Evolutionary conservation across 2,888 invertebrate genomes (phyloP).

Genomic region (Heliconius hortense): DNA sequence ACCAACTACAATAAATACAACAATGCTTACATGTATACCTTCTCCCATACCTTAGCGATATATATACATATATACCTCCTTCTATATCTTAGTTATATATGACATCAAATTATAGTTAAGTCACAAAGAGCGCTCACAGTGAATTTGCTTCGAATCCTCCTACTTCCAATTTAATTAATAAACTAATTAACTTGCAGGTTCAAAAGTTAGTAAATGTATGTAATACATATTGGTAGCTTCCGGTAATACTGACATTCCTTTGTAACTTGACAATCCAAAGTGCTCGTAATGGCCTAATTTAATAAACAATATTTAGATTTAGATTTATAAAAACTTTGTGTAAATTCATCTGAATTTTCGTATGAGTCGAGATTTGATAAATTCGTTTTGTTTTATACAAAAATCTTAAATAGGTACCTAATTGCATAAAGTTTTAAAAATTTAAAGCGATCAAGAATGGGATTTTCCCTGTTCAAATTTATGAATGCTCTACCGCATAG

Average conservation of each 20-base stretch:
- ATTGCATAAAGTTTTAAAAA: neutral
- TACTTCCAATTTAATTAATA: constrained; percentile 3
- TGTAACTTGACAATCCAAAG: too few species aligned
- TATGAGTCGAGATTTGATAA: too few species aligned
- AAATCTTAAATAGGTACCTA: too few species aligned
- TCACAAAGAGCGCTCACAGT: neutral
- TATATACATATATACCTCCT: too few species aligned
- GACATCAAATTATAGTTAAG: neutral
- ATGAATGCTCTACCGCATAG: neutral
- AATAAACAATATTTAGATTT: too few species aligned
- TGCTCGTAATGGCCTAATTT: too few species aligned
- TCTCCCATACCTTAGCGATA: too few species aligned
- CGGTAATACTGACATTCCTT: too few species aligned
- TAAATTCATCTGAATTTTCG: too few species aligned
- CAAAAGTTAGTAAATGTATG: neutral
- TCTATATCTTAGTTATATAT: neutral
- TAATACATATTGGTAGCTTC: too few species aligned
- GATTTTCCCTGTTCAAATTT: neutral
- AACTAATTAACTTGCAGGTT: neutral
- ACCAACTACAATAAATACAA: neutral
- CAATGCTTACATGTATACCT: neutral
- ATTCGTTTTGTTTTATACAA: too few species aligned
- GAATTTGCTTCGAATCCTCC: neutral
- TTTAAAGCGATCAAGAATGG: neutral
- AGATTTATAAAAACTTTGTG: too few species aligned